Evolutionary conservation across 1,140 invertebrate genomes (phyloP).

Genomic region (Calycopis cecrops): DNA sequence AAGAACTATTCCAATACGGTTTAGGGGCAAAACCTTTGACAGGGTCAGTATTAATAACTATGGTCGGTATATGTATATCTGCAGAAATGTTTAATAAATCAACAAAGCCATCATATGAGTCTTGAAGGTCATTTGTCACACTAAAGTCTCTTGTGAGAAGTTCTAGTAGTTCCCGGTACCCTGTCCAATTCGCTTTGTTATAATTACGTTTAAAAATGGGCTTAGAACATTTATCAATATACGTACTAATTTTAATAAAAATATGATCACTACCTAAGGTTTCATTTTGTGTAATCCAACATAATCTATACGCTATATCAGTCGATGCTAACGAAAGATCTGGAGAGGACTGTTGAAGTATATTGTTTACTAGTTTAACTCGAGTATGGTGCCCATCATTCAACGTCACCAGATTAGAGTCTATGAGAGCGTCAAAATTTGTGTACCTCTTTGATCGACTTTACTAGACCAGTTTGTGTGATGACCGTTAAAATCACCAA

Average conservation of each 20-base stretch:
- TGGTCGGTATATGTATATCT: constrained; percentile 25
- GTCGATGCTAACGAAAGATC: constrained; percentile 28
- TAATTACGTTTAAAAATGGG: constrained; percentile 25
- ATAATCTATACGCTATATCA: constrained; percentile 24
- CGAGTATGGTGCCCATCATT: constrained; percentile 22
- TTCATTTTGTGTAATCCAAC: constrained; percentile 24
- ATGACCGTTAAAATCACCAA: constrained; percentile 12
- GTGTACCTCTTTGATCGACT: constrained; percentile 21
- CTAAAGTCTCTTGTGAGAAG: background rate
- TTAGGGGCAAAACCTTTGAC: constrained; percentile 29
- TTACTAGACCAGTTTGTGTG: constrained; percentile 25
- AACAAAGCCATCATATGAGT: constrained; percentile 25
- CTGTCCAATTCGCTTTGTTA: constrained; percentile 29
- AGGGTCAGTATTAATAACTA: constrained; percentile 21
- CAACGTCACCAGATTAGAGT: constrained; percentile 16
- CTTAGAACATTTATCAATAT: background rate
- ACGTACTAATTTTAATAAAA: constrained; percentile 20
- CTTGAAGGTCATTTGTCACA: constrained; percentile 19
- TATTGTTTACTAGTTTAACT: constrained; percentile 22
- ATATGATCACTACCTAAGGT: constrained; percentile 31
- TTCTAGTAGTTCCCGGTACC: constrained; percentile 19
- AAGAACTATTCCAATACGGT: constrained; percentile 29
- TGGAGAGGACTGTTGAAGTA: constrained; percentile 23
- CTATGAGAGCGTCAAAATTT: constrained; percentile 25
- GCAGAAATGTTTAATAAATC: constrained; percentile 22